Conservation (phyloP, 2,113 vertebrate species). For the Cricetomys ansorgei region DNA sequence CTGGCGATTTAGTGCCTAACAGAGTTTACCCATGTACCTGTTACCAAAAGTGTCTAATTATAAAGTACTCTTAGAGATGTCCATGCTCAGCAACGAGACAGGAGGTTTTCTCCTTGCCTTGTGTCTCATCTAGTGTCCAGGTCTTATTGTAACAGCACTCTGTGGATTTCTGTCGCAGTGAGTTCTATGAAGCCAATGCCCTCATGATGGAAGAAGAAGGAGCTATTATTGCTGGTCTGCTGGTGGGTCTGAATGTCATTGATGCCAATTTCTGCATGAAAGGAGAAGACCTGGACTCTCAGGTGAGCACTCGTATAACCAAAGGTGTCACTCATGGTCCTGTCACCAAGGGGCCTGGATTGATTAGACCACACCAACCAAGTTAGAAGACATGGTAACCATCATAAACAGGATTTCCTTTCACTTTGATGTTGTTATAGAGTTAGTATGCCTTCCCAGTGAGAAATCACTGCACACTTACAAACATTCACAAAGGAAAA, state of each 20-base stretch:
- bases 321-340: neutral
- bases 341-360: neutral
- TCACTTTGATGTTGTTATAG: neutral
- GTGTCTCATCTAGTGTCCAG: neutral
- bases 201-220: constrained; percentile 99
- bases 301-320: constrained; percentile 87
- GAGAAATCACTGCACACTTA: neutral
- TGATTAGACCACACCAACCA: neutral
- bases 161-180: constrained; percentile 86
- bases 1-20: neutral
- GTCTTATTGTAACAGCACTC: neutral
- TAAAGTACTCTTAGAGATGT: neutral
- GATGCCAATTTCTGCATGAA: constrained; percentile 99
- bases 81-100: neutral
- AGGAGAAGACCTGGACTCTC: constrained; percentile 98
- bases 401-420: neutral
- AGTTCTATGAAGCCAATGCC: constrained; percentile 97
- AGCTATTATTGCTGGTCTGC: constrained; percentile 96
- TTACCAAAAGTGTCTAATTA: neutral
- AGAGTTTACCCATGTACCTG: neutral
- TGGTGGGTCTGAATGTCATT: constrained; percentile 98
- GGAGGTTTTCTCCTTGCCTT: neutral
- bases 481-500: too few relatives aligned
- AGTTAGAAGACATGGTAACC: neutral
- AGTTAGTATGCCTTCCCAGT: neutral